Evolutionary conservation across 2,113 vertebrate species (phyloP), one percentile per base, ranked within the genome.

Genomic region (Sus scrofa): DNA sequence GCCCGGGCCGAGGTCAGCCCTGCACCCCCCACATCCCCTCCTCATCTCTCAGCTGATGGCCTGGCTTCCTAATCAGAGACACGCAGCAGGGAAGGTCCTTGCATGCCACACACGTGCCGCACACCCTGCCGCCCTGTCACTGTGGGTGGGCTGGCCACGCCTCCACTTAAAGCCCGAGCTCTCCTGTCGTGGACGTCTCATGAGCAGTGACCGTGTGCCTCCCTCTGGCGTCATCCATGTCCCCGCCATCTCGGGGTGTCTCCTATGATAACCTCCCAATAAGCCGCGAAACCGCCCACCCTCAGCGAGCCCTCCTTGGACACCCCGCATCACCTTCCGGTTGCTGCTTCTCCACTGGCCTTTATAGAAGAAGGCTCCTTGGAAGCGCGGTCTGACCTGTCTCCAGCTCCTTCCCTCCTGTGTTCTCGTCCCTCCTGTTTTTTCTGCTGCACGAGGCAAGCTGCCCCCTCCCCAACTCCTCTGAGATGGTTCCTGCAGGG

Each of bases 41-140:
- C 27, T 74, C 85, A 6, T 44, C 7, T 0, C 85, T 24, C 68
- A 22, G 68, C 54, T 1, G 83, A 70, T 34, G 14, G n/a, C 11
- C 63, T 85, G 14, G 83, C 63, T 68, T 73, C 34, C 67, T 30
- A 3, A 26, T 16, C 34, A 19, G 52, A 6, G 54, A 73, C 27
- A 30, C 39, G 73, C 2, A 37, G 1, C 58, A 32, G 34, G 54
- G 68, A 39, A 6, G 7, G 2, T 16, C 44, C 44, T 52, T n/a
- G 6, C 24, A 3, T 4, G 50, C 24, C 7, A 11, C 71, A 27
- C 50, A 4, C 2, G 1, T 37, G n/a, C 27, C 27, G 3, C 2
- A 0, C 11, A 18, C 18, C 37, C 54, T 32, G 19, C 54, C 50
- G 24, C 27, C 70, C 70, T 2, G 2, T 4, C 54, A 14, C 34